phyloP scores from a whole-genome alignment of 2,797 vertebrate species.

The Telmatherina bonti region DNA sequence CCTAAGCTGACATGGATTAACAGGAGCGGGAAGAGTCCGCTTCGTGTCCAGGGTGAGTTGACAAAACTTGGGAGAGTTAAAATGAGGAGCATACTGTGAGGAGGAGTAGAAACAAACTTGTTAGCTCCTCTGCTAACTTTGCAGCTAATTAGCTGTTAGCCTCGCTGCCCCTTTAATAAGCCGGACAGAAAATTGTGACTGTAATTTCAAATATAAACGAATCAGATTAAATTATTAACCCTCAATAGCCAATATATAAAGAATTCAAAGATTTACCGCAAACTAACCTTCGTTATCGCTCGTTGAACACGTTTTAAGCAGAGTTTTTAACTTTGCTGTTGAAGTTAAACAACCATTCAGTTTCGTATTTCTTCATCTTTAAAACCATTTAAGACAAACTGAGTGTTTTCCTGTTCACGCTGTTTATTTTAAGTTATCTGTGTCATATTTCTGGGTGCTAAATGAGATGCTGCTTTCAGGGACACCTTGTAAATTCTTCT shows the following conservation, averaged over 20 bases:
- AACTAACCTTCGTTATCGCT: too few species aligned
- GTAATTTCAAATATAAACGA: background rate
- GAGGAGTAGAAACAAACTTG: conserved; percentile 22
- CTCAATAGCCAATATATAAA: background rate
- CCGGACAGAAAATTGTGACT: background rate
- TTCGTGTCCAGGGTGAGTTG: conserved; percentile 35
- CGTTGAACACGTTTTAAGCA: background rate
- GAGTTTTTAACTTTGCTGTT: conserved; percentile 29
- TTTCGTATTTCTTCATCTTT: too few species aligned
- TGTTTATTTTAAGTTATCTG: background rate
- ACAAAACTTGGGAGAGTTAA: background rate
- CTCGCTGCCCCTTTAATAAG: background rate
- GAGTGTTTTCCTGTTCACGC: background rate
- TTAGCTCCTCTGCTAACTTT: conserved; percentile 40
- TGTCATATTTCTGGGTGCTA: background rate
- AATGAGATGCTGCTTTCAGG: conserved; percentile 11
- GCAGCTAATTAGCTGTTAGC: conserved; percentile 10
- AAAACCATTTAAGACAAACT: too few species aligned
- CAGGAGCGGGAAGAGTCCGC: background rate
- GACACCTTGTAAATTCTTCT: conserved; percentile 3
- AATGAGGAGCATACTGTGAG: background rate
- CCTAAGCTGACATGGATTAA: conserved; percentile 32
- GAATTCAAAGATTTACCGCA: background rate
- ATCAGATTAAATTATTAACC: background rate
- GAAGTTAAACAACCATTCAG: background rate